Evolutionary conservation across 2,113 vertebrate genomes (phyloP).

Genomic region (Microcebus jonahi): DNA sequence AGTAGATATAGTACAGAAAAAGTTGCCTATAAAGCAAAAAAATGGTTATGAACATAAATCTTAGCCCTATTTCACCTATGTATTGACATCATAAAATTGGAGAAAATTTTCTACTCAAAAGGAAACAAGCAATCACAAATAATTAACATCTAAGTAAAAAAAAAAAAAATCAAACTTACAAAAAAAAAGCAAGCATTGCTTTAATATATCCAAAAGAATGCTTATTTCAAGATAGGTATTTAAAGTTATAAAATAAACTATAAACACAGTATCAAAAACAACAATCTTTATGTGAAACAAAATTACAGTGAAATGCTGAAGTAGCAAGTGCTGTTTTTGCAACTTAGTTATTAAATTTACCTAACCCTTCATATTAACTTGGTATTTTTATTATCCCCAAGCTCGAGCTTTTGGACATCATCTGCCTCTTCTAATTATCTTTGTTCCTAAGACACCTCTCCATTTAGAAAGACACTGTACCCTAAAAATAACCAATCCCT

Average conservation of each 20-base stretch:
- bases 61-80: not conserved
- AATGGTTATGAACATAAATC: conserved; percentile 7
- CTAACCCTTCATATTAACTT: not conserved
- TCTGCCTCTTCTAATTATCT: conserved; percentile 42
- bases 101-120: conserved; percentile 52
- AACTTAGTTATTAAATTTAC: conserved; percentile 42
- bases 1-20: conserved; percentile 18
- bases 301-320: conserved; percentile 39
- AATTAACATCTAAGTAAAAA: not conserved
- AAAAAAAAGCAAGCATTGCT: not conserved
- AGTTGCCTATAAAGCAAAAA: conserved; percentile 25
- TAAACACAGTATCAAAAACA: not conserved
- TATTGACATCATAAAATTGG: not conserved
- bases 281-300: conserved; percentile 14
- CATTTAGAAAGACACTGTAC: conserved; percentile 33
- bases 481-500: conserved; percentile 4
- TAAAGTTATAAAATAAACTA: conserved; percentile 15
- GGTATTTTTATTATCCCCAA: conserved; percentile 28
- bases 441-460: not conserved
- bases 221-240: conserved; percentile 11
- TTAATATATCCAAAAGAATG: not conserved
- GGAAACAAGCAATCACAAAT: not conserved
- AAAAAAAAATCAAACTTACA: not conserved
- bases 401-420: conserved; percentile 27
- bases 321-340: not conserved